A percentile compares a stretch with the other conserved stretches of the same genome.
Evolutionary conservation across 2,888 invertebrate genomes (phyloP).

Genomic region (Eremobia ochroleuca): DNA sequence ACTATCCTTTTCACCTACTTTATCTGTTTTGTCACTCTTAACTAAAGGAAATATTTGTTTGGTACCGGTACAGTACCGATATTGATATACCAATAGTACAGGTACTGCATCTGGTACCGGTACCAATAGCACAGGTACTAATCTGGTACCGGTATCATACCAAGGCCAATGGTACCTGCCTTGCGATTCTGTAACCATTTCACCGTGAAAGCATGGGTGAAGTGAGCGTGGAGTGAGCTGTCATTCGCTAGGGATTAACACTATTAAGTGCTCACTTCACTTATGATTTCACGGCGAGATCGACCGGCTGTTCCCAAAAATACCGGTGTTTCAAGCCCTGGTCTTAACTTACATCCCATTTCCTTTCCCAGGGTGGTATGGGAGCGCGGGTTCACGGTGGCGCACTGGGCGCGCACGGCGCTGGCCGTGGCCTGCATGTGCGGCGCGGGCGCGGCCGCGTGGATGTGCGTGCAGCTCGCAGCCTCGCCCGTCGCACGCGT

Average conservation of each 20-base stretch:
- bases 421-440: conserved; percentile 95
- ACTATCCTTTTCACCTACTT: background rate
- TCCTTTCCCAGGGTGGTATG: conserved; percentile 92
- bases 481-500: conserved; percentile 95
- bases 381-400: conserved; percentile 95
- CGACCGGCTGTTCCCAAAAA: too few relatives aligned
- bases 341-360: background rate
- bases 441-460: conserved; percentile 94
- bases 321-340: background rate
- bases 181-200: too few relatives aligned
- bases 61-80: too few relatives aligned
- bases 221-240: too few relatives aligned
- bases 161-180: background rate
- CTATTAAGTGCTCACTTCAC: too few relatives aligned
- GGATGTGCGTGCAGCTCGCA: conserved; percentile 95
- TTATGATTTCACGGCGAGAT: too few relatives aligned
- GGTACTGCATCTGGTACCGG: too few relatives aligned
- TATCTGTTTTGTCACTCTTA: background rate
- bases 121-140: background rate
- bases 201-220: too few relatives aligned
- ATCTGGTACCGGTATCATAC: background rate
- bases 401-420: conserved; percentile 96
- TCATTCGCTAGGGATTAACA: too few relatives aligned
- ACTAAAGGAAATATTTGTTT: too few relatives aligned
- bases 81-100: too few relatives aligned